phyloP scores from a whole-genome alignment of 2,113 vertebrate genomes.

The Casuarius casuarius region DNA sequence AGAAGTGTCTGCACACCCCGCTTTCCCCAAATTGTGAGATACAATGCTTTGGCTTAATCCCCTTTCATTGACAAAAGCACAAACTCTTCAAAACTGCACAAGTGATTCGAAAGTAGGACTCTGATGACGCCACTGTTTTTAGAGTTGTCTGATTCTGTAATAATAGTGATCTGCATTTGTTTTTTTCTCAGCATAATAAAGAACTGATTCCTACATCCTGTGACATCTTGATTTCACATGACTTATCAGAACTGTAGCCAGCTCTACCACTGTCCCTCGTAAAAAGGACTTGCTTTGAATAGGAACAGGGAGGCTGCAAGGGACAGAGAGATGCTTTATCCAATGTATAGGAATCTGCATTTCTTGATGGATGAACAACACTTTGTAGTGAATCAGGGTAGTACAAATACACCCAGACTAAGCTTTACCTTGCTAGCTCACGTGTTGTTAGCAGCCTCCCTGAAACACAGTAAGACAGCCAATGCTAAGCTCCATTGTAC shows the following conservation, averaged over 20 bases:
- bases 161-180: background rate
- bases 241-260: background rate
- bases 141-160: background rate
- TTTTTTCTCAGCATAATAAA: background rate
- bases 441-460: background rate
- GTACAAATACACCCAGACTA: background rate
- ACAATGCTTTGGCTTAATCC: background rate
- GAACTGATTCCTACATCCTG: background rate
- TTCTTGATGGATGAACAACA: background rate
- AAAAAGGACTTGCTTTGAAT: background rate
- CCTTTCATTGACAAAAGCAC: background rate
- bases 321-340: background rate
- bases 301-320: background rate
- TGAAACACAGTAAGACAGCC: background rate
- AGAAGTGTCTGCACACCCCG: background rate
- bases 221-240: background rate
- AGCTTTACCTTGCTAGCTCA: background rate
- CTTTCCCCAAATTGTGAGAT: background rate
- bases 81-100: background rate
- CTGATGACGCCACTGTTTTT: fast-evolving
- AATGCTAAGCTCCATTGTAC: background rate
- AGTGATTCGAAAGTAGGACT: background rate
- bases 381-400: background rate
- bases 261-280: background rate
- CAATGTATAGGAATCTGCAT: background rate